Conservation (phyloP, 2,888 invertebrate genomes). For the Oxycera nigricornis region DNA sequence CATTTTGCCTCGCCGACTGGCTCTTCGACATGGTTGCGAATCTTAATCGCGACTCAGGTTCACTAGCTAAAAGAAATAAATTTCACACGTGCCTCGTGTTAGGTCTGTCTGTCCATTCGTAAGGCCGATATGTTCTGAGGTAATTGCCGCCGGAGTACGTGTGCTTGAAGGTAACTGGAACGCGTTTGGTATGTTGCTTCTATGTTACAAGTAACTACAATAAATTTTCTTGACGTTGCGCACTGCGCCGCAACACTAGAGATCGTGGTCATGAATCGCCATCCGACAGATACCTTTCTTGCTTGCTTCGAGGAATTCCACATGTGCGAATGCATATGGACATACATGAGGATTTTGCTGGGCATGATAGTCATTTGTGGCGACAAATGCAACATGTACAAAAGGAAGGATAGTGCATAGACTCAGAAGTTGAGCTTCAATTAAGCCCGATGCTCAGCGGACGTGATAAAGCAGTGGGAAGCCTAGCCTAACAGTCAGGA, state of each 20-base stretch:
- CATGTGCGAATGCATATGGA: too few species aligned
- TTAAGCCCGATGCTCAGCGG: too few species aligned
- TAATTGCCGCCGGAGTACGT: not conserved
- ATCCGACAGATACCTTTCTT: not conserved
- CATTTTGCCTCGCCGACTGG: not conserved
- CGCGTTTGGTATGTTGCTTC: not conserved
- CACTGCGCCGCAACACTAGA: conserved; percentile 20
- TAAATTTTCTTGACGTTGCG: conserved; percentile 27
- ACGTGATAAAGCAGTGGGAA: too few species aligned
- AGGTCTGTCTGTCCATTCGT: not conserved
- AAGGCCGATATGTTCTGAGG: not conserved
- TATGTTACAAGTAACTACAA: not conserved
- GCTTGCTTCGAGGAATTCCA: not conserved
- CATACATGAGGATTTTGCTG: too few species aligned
- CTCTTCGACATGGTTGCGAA: conserved; percentile 1
- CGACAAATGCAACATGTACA: too few species aligned
- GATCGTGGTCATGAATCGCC: not conserved
- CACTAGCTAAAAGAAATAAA: not conserved
- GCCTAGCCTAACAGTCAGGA: too few species aligned
- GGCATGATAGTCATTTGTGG: too few species aligned
- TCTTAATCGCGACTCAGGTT: not conserved
- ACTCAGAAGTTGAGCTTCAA: too few species aligned
- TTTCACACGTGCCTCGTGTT: conserved; percentile 26
- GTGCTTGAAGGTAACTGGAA: not conserved
- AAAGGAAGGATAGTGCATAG: too few species aligned